Percentiles rank a stretch among this genome's conserved stretches.
Evolutionary conservation across 2,113 vertebrate genomes (phyloP).

Genomic region (Myotis brandtii): DNA sequence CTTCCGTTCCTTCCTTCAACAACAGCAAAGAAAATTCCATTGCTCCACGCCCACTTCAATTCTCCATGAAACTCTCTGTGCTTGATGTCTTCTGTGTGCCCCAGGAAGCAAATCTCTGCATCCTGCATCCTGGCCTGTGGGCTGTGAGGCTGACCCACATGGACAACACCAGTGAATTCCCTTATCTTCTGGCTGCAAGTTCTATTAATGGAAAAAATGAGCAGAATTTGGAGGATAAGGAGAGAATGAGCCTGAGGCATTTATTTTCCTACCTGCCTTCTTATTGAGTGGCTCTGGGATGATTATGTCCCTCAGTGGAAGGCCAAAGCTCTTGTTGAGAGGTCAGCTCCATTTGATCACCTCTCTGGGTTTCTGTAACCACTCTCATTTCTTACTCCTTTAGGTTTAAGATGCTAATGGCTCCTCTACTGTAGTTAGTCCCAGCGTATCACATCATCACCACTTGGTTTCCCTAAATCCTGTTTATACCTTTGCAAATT

Average conservation of each 20-base stretch:
- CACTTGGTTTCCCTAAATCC: background rate
- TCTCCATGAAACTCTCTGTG: background rate
- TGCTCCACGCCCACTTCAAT: background rate
- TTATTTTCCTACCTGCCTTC: background rate
- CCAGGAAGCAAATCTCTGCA: background rate
- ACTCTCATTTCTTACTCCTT: background rate
- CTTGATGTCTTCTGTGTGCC: background rate
- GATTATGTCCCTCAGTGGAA: background rate
- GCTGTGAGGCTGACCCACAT: background rate
- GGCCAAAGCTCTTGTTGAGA: background rate
- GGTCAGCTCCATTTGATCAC: too few relatives aligned
- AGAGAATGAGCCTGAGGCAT: background rate
- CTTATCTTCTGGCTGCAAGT: background rate
- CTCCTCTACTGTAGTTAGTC: too few relatives aligned
- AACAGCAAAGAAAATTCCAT: background rate
- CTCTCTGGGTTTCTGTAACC: background rate
- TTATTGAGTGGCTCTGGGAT: background rate
- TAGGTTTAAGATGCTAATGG: background rate
- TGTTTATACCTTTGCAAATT: background rate
- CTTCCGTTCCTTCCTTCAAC: background rate
- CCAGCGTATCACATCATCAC: background rate
- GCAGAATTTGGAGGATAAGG: background rate
- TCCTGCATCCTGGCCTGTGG: background rate
- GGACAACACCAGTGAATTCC: rapidly evolving
- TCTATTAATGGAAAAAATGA: background rate